These are phyloP conservation scores for Horisme vitalbata DNA, from an alignment of 2,888 invertebrate genomes.

Conservation along the genomic window DNA sequence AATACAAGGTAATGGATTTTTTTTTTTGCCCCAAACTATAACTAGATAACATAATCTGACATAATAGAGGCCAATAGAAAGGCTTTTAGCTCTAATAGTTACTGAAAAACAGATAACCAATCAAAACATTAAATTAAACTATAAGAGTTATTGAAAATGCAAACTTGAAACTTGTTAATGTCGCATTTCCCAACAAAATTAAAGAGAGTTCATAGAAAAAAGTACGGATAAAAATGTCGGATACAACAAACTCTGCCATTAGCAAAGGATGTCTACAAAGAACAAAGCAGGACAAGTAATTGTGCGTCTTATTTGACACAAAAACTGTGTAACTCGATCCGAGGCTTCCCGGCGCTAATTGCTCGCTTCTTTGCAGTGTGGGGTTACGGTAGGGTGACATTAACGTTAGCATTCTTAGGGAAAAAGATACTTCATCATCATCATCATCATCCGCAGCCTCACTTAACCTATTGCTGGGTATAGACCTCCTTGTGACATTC, in stretches of 20 bases:
- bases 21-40: background rate
- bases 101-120: too few species aligned
- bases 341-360: slow-evolving; percentile 69
- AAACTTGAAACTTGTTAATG: too few species aligned
- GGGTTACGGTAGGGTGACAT: slow-evolving; percentile 61
- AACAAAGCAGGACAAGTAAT: slow-evolving; percentile 29
- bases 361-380: slow-evolving; percentile 57
- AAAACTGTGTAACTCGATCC: slow-evolving; percentile 64
- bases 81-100: too few species aligned
- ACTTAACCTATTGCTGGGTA: too few species aligned
- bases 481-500: too few species aligned
- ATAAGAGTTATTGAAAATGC: too few species aligned
- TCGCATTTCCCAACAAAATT: background rate
- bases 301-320: slow-evolving; percentile 55
- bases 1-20: slow-evolving; percentile 6
- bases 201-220: slow-evolving; percentile 18
- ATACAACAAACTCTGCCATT: slow-evolving; percentile 21
- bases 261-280: slow-evolving; percentile 20
- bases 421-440: too few species aligned
- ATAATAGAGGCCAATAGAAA: too few species aligned
- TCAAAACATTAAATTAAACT: too few species aligned
- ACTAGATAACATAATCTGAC: too few species aligned
- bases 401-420: slow-evolving; percentile 4
- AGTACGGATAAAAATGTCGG: slow-evolving; percentile 27
- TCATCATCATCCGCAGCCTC: too few species aligned